Evolutionary conservation across 2,797 vertebrate genomes (phyloP).

Genomic region (Platyrinchus mystaceus): DNA sequence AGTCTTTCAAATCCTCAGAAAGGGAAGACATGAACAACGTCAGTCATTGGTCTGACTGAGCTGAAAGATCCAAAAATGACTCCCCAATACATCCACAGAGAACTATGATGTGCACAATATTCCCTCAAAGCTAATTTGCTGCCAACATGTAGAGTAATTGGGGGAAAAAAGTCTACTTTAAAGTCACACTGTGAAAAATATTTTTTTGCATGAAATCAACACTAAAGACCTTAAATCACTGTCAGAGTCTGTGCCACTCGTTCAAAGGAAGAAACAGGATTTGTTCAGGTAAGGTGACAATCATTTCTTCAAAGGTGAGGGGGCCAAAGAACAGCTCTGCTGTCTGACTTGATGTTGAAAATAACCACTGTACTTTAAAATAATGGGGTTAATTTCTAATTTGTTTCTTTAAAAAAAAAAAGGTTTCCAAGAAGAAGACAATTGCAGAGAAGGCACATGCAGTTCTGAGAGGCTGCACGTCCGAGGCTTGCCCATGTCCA

Average conservation of each 20-base stretch:
- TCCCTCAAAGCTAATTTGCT: constrained; percentile 66
- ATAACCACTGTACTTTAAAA: background rate
- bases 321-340: background rate
- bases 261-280: background rate
- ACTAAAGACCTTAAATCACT: constrained; percentile 43
- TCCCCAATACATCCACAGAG: constrained; percentile 37
- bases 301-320: constrained; percentile 34
- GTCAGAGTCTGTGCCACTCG: background rate
- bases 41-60: constrained; percentile 49
- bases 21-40: constrained; percentile 26
- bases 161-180: constrained; percentile 16
- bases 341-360: background rate
- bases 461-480: background rate
- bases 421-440: background rate
- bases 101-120: constrained; percentile 15
- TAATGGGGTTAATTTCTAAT: background rate
- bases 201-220: constrained; percentile 3
- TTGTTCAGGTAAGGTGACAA: background rate
- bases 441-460: background rate
- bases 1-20: constrained; percentile 54
- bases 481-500: background rate
- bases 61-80: constrained; percentile 51
- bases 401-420: background rate
- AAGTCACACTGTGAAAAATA: constrained; percentile 48
- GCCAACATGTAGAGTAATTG: constrained; percentile 54